Evolutionary conservation across 2,888 invertebrate genomes (phyloP), one percentile per base, ranked within the genome.

Genomic region (Limnephilus rhombicus): DNA sequence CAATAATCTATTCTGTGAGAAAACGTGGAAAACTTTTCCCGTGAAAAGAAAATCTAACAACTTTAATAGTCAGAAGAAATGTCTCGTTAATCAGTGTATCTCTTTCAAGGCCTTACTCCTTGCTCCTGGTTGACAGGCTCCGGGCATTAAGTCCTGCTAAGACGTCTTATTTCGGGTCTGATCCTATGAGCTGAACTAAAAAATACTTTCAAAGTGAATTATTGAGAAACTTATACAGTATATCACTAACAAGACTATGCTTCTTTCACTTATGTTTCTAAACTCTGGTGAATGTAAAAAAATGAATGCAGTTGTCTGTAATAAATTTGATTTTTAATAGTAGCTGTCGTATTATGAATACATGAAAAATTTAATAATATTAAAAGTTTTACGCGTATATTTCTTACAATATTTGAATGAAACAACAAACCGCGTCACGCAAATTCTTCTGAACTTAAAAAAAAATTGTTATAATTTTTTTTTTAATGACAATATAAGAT

Each of bases 81-180:
- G 68, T 68, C 68, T 24, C 37, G 87, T 87, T 87, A 87, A 87
- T 87, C 87, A 87, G 87, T 34, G 87, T 53, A 87, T 87, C 68
- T 68, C 31, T 87, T 68, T 34, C 87, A 87, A 68, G 68, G 49
- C 87, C 87, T 87, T 34, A n/a, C 87, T 87, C 53, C 87, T 86
- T 15, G n/a, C 87, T 87, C 9, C 41, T 87, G 68, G 87, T 18
- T 68, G 87, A 87, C 87, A 87, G 87, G 29, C 18, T 87, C 68
- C 87, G 29, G 18, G 68, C 87, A 87, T 49, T 87, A 87, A 68
- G 53, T 53, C 68, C 68, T 31, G 87, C 68, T 87, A 87, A 87
- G 49, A 87, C 68, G 53, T n/a, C 34, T 24, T 68, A 87, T 31
- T 34, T 53, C 87, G 53, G 31, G n/a, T 87, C 68, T 31, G 87